phyloP scores from a whole-genome alignment of 2,888 invertebrate species.

The Agonum fuliginosum region DNA sequence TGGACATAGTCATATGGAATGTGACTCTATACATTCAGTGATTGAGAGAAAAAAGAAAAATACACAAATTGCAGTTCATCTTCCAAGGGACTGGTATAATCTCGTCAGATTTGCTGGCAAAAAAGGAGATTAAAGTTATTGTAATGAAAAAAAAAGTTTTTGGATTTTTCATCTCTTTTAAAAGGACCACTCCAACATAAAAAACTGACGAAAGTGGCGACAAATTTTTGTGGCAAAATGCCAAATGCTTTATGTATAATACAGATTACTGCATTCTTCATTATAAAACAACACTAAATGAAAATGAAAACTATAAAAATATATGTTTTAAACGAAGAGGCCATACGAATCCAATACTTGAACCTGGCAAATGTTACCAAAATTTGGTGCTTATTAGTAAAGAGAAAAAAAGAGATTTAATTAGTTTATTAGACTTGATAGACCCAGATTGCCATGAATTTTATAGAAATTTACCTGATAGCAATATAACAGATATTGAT shows the following conservation, averaged over 20 bases:
- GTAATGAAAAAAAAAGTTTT: too few species aligned
- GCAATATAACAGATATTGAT: not conserved
- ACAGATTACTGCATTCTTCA: not conserved
- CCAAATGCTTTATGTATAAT: slow-evolving; percentile 2
- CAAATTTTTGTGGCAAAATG: not conserved
- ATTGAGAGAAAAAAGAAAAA: too few species aligned
- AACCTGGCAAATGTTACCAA: not conserved
- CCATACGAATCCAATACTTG: not conserved
- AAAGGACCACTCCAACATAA: too few species aligned
- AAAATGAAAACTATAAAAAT: not conserved
- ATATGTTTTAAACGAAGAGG: not conserved
- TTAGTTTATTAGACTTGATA: not conserved
- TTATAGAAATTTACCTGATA: not conserved
- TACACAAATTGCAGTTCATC: too few species aligned
- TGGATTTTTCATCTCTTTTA: not conserved
- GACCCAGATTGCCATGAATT: not conserved
- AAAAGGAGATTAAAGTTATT: too few species aligned
- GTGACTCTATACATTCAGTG: too few species aligned
- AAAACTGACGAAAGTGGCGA: not conserved
- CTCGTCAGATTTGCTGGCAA: too few species aligned
- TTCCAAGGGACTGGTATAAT: too few species aligned
- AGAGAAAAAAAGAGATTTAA: slow-evolving; percentile 1
- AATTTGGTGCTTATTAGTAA: not conserved
- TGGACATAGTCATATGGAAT: too few species aligned
- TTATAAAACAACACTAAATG: not conserved